phyloP scores from a whole-genome alignment of 2,113 vertebrate genomes.

The Chloebia gouldiae region DNA sequence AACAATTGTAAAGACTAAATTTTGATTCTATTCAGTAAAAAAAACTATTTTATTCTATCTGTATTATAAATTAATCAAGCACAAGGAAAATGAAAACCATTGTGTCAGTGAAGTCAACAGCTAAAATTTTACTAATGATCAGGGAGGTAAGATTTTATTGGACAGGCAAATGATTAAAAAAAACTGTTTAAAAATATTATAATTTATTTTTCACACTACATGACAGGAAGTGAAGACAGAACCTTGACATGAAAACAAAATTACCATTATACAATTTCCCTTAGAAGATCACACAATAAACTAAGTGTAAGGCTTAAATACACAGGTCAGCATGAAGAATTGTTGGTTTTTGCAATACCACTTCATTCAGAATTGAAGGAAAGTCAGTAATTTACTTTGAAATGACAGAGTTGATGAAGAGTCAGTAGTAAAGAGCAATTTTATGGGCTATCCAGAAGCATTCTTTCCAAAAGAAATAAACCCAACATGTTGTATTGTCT shows the following conservation, averaged over 20 bases:
- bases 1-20: background rate
- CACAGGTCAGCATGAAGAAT: background rate
- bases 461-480: slow-evolving; percentile 5
- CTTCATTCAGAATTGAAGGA: background rate
- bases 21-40: background rate
- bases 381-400: background rate
- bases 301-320: background rate
- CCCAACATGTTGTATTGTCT: background rate
- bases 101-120: background rate
- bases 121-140: background rate
- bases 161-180: background rate
- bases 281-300: background rate
- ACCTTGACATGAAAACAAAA: background rate
- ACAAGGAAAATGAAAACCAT: background rate
- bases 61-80: background rate
- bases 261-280: background rate
- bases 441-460: slow-evolving; percentile 5
- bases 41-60: background rate
- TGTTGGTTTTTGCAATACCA: background rate
- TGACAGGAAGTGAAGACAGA: background rate
- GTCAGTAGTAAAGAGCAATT: background rate
- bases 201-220: background rate
- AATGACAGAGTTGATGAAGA: background rate
- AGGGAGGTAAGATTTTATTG: background rate
- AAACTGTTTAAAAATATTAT: background rate